Evolutionary conservation across 2,113 vertebrate species (phyloP), one percentile per base, ranked within the genome.

Genomic region (Phylloscopus trochilus): DNA sequence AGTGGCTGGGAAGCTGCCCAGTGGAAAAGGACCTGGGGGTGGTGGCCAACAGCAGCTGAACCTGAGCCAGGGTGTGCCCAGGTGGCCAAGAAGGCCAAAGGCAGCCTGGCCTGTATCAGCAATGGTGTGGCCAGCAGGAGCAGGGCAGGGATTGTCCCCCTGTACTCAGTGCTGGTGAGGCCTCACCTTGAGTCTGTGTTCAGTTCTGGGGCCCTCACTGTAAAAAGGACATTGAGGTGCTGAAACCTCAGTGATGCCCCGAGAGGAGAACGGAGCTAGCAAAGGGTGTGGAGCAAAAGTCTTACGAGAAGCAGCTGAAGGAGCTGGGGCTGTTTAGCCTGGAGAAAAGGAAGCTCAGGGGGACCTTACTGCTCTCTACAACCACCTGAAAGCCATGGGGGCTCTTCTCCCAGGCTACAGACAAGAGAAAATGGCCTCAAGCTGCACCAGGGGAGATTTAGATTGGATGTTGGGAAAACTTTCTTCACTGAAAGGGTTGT

Each of bases 111-210:
- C n/a, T 70, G 56, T 1, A 3, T 7, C 39, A 53, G 64, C 3
- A 69, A 14, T 20, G 7, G n/a, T 26, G n/a, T 55, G 41, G 20
- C n/a, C 66, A 70, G 64, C 39, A 78, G 56, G 47, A 41, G 0
- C 18, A 70, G n/a, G 31, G 20, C 64, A 62, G 41, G 13, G 39
- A 62, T 24, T 46, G 23, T 24, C 7, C 53, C 9, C 16, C 13
- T 63, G 41, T 15, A 9, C 24, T 35, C 0, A 0, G 66, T 8
- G 47, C 24, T 47, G 10, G 9, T 55, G 47, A 63, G 19, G n/a
- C 15, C 0, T 0, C 41, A 55, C 9, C 47, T 47, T 13, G 20
- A n/a, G 14, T 41, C n/a, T 41, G n/a, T 21, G 24, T 11, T 3
- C 41, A 46, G 13, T 3, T 70, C 47, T 47, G 56, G 30, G n/a